Conservation (phyloP, 2,797 vertebrate species). For the Sebastolobus altivelis region DNA sequence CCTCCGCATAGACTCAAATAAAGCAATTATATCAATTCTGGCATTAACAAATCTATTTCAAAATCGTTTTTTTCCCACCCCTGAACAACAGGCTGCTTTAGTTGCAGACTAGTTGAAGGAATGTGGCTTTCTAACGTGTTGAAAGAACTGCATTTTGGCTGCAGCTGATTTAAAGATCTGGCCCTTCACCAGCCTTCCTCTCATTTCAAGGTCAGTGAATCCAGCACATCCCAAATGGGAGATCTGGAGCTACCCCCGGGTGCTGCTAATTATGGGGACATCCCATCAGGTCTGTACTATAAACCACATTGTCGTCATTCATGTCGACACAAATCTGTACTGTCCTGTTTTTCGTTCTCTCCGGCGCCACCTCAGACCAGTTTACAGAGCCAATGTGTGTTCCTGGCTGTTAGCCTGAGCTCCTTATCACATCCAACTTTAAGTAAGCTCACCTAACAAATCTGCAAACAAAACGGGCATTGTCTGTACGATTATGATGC, state of each 20-base stretch:
- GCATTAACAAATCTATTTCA: too few relatives aligned
- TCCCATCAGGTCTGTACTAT: conserved; percentile 51
- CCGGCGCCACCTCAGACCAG: not conserved
- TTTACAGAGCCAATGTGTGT: not conserved
- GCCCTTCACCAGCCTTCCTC: not conserved
- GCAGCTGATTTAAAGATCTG: conserved; percentile 4
- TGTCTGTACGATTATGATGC: not conserved
- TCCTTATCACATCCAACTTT: conserved; percentile 1
- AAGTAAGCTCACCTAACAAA: not conserved
- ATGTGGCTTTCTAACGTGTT: not conserved
- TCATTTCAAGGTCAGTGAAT: conserved; percentile 59
- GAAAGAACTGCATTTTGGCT: not conserved
- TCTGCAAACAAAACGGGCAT: not conserved
- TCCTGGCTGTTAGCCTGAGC: conserved; percentile 1
- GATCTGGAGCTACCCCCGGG: conserved; percentile 23
- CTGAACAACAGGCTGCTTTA: not conserved
- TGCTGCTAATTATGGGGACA: conserved; percentile 60
- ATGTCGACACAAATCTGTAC: conserved; percentile 41
- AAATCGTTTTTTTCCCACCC: too few relatives aligned
- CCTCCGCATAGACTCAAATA: too few relatives aligned
- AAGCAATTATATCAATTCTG: too few relatives aligned
- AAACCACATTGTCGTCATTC: conserved; percentile 25
- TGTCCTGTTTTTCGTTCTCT: conserved; percentile 6
- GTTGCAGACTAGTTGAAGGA: not conserved
- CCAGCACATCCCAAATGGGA: conserved; percentile 47